Conservation (phyloP, 2,888 invertebrate species). For the Allolobophora icterica region DNA sequence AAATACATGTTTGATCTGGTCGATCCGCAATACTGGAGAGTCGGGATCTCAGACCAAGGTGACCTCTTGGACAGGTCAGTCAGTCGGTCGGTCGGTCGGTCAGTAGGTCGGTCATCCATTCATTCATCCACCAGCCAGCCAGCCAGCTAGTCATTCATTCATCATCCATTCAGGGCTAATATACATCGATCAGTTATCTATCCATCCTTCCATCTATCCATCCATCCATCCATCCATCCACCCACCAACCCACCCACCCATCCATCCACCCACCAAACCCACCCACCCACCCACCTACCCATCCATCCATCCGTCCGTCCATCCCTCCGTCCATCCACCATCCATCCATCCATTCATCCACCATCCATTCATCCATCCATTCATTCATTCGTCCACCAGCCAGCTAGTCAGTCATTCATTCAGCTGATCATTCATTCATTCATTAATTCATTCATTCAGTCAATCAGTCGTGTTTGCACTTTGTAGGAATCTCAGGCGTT, state of each 20-base stretch:
- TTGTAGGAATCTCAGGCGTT: conserved; percentile 52
- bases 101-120: neutral
- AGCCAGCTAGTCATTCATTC: neutral
- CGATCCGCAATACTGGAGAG: conserved; percentile 49
- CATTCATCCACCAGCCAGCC: neutral
- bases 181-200: no score
- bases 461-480: neutral
- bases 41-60: conserved; percentile 47
- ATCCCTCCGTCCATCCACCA: neutral
- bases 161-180: no score
- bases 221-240: no score
- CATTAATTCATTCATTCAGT: no score
- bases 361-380: neutral
- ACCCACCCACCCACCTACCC: no score
- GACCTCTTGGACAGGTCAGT: conserved; percentile 47
- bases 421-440: no score
- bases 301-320: neutral
- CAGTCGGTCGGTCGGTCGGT: neutral
- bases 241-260: no score
- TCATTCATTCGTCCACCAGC: neutral
- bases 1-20: conserved; percentile 57
- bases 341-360: neutral
- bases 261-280: no score
- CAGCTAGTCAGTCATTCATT: neutral
- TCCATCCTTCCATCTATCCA: no score